These are phyloP conservation scores for Ianthella basta DNA, from an alignment of 37 sponge, comb jelly and placozoan species.

Conservation along the genomic window DNA sequence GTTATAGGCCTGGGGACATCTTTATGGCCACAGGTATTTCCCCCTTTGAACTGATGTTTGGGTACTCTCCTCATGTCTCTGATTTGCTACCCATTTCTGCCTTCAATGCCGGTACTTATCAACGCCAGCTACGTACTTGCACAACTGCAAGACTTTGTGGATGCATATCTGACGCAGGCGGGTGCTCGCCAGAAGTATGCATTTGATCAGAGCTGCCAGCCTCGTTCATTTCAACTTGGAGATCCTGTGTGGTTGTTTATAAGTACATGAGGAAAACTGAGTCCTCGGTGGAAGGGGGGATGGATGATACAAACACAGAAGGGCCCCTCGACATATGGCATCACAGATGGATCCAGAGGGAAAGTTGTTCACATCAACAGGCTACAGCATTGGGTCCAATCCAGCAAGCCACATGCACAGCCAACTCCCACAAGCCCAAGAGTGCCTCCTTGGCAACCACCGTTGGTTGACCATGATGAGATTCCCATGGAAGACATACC, in stretches of 20 bases:
- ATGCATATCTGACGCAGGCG: no score
- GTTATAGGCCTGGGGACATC: background rate
- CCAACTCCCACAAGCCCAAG: no score
- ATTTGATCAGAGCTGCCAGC: no score
- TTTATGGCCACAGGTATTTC: constrained; percentile 27
- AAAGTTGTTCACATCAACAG: constrained; percentile 43
- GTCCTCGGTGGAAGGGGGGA: constrained; percentile 59
- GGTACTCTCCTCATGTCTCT: background rate
- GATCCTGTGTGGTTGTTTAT: constrained; percentile 59
- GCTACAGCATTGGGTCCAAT: constrained; percentile 2
- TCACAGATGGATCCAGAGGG: constrained; percentile 38
- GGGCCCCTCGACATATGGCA: constrained; percentile 25
- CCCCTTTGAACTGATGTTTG: constrained; percentile 35
- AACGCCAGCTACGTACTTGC: no score
- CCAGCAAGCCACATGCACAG: background rate
- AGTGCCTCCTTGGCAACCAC: no score
- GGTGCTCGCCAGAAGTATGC: no score
- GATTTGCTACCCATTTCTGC: background rate
- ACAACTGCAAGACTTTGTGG: no score
- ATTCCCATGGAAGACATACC: no score
- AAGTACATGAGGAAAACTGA: constrained; percentile 60
- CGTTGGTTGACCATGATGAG: no score
- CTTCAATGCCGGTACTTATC: background rate
- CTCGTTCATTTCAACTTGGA: background rate
- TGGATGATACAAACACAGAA: constrained; percentile 44